Evolutionary conservation across 2,797 vertebrate genomes (phyloP).

Genomic region (Enteromius thamalakanensis): DNA sequence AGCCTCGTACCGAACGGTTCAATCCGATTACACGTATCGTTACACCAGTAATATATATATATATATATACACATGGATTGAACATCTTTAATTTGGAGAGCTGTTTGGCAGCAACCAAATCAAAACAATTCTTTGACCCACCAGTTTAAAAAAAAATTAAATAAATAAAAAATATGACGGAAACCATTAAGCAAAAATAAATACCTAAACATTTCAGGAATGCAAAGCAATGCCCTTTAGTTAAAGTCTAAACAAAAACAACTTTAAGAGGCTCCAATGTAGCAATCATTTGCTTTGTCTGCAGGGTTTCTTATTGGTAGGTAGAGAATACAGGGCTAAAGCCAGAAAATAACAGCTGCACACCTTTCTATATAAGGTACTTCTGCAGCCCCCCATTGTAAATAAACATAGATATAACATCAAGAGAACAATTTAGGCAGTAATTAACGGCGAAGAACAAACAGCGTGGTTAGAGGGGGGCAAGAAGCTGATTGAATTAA

Average conservation of each 20-base stretch:
- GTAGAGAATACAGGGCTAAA: constrained; percentile 18
- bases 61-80: too few species aligned
- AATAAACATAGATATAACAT: constrained; percentile 80
- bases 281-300: constrained; percentile 22
- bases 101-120: background rate
- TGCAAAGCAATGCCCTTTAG: background rate
- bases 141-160: background rate
- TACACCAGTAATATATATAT: too few species aligned
- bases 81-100: too few species aligned
- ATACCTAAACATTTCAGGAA: constrained; percentile 1
- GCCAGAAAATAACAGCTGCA: constrained; percentile 41
- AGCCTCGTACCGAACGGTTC: too few species aligned
- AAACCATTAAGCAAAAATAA: background rate
- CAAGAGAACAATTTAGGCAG: constrained; percentile 82
- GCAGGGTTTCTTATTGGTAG: constrained; percentile 27
- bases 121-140: background rate
- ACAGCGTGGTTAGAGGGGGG: constrained; percentile 77
- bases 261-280: constrained; percentile 1
- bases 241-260: constrained; percentile 26
- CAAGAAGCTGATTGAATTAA: constrained; percentile 82
- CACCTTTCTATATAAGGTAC: constrained; percentile 55
- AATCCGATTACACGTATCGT: too few species aligned
- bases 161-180: too few species aligned
- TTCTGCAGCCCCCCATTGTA: constrained; percentile 63
- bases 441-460: constrained; percentile 81